Conservation (phyloP, 2,113 vertebrate genomes). For the Coracopsis vasa region DNA sequence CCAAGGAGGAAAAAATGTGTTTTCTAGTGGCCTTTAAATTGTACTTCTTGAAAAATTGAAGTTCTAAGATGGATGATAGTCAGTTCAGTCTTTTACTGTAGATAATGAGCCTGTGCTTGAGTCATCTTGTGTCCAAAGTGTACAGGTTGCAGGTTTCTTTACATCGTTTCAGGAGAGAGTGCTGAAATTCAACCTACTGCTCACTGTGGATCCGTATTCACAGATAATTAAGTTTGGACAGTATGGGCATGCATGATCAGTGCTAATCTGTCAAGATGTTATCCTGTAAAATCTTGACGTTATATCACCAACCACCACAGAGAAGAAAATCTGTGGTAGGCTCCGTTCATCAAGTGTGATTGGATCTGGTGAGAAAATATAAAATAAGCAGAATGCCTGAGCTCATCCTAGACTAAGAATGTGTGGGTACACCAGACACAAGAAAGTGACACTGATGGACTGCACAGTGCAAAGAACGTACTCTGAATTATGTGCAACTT, state of each 20-base stretch:
- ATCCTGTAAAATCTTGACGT: background rate
- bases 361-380: background rate
- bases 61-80: background rate
- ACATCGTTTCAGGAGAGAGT: background rate
- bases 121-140: background rate
- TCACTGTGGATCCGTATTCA: background rate
- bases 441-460: background rate
- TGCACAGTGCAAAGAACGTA: background rate
- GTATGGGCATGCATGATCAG: background rate
- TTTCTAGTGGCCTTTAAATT: background rate
- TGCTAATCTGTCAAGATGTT: background rate
- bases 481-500: fast-evolving
- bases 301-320: background rate
- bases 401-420: background rate
- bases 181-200: background rate
- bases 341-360: background rate
- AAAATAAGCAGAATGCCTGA: background rate
- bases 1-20: background rate
- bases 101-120: background rate
- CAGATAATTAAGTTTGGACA: background rate
- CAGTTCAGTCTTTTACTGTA: background rate
- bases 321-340: background rate
- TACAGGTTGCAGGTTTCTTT: background rate
- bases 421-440: fast-evolving
- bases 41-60: background rate